Conservation (phyloP, 2,113 vertebrate genomes). For the Stegostoma tigrinum region DNA sequence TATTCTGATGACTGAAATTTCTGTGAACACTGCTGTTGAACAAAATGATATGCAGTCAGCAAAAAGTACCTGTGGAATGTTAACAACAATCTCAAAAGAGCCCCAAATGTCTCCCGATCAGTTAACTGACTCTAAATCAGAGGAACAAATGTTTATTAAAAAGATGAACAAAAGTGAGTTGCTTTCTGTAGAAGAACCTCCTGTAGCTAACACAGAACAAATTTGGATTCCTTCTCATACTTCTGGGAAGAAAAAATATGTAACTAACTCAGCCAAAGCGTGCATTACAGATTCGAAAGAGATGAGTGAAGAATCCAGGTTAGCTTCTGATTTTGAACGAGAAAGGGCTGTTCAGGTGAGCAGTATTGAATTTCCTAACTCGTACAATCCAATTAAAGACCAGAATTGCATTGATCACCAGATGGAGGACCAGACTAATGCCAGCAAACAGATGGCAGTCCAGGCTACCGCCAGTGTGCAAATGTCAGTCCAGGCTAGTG, state of each 20-base stretch:
- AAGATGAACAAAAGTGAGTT: background rate
- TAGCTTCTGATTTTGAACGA: background rate
- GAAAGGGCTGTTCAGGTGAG: background rate
- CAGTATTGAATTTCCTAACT: background rate
- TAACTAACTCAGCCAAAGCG: background rate
- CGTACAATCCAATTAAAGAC: slow-evolving; percentile 3
- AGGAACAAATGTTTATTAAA: background rate
- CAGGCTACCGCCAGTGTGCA: background rate
- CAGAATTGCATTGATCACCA: background rate
- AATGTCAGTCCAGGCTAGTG: background rate
- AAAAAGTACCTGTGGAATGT: background rate
- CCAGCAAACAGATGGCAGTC: background rate
- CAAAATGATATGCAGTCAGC: slow-evolving; percentile 47
- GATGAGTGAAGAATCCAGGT: background rate
- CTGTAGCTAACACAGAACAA: too few relatives aligned
- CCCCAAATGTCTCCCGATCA: background rate
- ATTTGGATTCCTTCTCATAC: background rate
- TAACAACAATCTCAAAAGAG: background rate
- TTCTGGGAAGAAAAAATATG: background rate
- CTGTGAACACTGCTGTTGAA: background rate
- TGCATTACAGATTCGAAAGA: background rate
- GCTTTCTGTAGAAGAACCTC: background rate
- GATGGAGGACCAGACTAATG: background rate
- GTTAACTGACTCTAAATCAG: background rate
- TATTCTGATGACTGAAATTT: background rate